Evolutionary conservation across 2,113 vertebrate genomes (phyloP).

Genomic region (Tachysurus fulvidraco): DNA sequence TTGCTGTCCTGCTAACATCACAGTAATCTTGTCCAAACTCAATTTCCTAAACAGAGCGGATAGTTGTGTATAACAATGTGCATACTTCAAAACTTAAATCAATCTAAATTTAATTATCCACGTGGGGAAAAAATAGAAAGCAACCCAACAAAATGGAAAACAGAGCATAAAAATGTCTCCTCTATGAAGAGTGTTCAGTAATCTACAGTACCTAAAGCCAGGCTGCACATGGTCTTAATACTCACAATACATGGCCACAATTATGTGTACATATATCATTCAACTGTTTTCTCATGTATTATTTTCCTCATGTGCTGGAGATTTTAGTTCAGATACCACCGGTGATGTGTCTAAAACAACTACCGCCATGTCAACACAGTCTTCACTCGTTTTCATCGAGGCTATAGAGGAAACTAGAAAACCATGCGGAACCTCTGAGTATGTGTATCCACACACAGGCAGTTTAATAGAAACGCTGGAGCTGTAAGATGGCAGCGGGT

Average conservation of each 20-base stretch:
- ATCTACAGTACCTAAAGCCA: neutral
- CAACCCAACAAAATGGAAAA: neutral
- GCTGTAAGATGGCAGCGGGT: neutral
- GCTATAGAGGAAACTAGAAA: neutral
- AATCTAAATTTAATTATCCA: neutral
- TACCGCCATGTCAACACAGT: neutral
- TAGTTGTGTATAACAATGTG: neutral
- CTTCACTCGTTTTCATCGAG: neutral
- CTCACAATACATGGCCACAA: neutral
- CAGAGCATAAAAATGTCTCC: neutral
- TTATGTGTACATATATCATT: neutral
- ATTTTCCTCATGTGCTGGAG: neutral
- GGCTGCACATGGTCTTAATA: neutral
- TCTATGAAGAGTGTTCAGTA: neutral
- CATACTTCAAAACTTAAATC: neutral
- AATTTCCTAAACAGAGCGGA: neutral
- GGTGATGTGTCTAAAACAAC: neutral
- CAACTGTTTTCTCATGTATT: neutral
- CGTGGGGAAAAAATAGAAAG: neutral
- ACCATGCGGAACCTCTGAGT: neutral
- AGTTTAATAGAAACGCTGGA: neutral
- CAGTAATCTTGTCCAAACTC: neutral
- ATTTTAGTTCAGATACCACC: neutral
- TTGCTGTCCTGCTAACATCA: neutral
- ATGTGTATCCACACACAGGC: neutral